Evolutionary conservation across 1,140 invertebrate genomes (phyloP), one percentile per base, ranked within the genome.

Genomic region (Lethrus apterus): DNA sequence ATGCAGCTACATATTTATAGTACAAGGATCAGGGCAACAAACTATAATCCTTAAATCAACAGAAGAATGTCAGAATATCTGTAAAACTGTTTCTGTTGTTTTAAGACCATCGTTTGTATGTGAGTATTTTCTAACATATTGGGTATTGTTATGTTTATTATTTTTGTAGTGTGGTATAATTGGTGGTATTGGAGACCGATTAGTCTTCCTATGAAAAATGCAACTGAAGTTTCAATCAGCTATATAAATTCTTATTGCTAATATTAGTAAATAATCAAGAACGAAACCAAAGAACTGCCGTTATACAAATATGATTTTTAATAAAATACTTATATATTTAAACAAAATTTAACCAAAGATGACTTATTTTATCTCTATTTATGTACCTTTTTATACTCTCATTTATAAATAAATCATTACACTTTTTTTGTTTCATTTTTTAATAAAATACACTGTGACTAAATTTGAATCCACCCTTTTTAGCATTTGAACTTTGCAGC

Each of bases 101-200:
- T 64, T 89, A 51, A 72, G 75, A 41, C 69, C 76, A 52, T 71
- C 74, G 50, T 76, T 84, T 69, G 74, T 83, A 58, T 73, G 84
- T 86, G 75, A 78, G 81, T 77, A 59, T 32, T 51, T 18, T 44
- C 13, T 9, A 33, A 4, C 31, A 41, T 18, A 29, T 30, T 26
- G 14, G 4, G 13, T 40, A 11, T 7, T 13, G 13, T 46, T 41
- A 34, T 50, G 2, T 45, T 15, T 46, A 45, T 50, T 55, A 60
- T 56, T 69, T 63, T 62, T 79, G 52, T 67, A 86, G 83, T 87
- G 54, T 85, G 80, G 76, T 87, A 86, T 57, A 87, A 86, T 62
- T 87, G 84, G 84, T 85, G 84, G 78, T 87, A 85, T 57, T 89
- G 84, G 82, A 71, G 80, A 60, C 82, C 83, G 35, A 58, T 75